Evolutionary conservation across 2,888 invertebrate species (phyloP).

Genomic region (Pollenia amentaria): DNA sequence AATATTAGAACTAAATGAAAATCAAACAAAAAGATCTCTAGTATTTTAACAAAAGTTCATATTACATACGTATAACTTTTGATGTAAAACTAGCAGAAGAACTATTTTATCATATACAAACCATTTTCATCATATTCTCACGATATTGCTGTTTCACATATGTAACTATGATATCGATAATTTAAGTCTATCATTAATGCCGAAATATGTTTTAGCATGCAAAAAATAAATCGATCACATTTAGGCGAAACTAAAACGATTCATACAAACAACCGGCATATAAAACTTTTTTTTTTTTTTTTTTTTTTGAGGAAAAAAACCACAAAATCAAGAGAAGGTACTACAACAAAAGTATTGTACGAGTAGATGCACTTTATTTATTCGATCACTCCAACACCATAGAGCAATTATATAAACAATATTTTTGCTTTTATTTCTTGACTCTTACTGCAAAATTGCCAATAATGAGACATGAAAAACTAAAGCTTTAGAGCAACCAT

Average conservation of each 20-base stretch:
- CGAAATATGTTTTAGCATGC: constrained; percentile 51
- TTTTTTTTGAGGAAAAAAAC: constrained; percentile 18
- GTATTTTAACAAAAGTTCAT: background rate
- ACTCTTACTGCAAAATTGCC: constrained; percentile 80
- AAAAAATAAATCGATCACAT: constrained; percentile 60
- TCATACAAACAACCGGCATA: constrained; percentile 7
- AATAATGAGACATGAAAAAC: constrained; percentile 83
- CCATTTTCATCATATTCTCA: constrained; percentile 51
- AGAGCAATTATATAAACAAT: constrained; percentile 69
- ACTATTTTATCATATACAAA: background rate
- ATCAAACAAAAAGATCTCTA: no score
- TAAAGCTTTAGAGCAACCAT: constrained; percentile 80
- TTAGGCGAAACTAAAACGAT: constrained; percentile 28
- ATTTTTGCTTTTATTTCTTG: constrained; percentile 45
- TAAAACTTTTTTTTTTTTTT: constrained; percentile 26
- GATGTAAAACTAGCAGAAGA: background rate
- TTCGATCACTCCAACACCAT: constrained; percentile 60
- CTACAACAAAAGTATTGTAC: constrained; percentile 13
- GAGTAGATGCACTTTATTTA: constrained; percentile 50
- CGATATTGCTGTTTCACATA: constrained; percentile 48
- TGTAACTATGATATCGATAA: constrained; percentile 53
- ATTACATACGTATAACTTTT: background rate
- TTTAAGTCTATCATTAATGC: constrained; percentile 59
- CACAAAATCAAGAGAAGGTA: constrained; percentile 20
- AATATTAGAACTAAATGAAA: no score